Evolutionary conservation across 35 echinoderm and acorn worm species (phyloP), one percentile per base, ranked within the genome.

Genomic region (Anneissia japonica): DNA sequence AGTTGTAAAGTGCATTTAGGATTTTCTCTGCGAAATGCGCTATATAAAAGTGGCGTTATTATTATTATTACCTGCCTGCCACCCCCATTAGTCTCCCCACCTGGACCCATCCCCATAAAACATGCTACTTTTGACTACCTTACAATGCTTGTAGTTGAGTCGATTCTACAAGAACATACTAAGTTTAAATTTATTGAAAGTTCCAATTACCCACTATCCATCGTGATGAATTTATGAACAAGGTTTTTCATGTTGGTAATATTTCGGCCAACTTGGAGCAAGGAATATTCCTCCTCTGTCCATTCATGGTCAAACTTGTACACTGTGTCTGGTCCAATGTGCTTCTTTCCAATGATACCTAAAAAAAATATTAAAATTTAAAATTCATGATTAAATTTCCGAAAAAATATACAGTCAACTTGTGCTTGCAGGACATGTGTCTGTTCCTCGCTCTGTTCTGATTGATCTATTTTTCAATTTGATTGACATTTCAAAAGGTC

Each of bases 321-420:
- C 37, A 98, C 91, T 4, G 83, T 80, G 36, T 76, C 86, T 23
- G 95, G 95, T 5, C 85, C 91, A 74, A 98, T 86, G 76, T 98
- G 95, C 72, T 98, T 98, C 86, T 98, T 98, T 17, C 95, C 95
- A 46, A 98, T 93, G 28, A 98, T 93, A 36, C 91, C 95, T 98
- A 34, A 34, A 2, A 72, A 87, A 33, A 38, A 37, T 81, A 83
- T 81, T 72, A 11, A 84, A 85, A 16, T 23, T 82, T 23, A 56
- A 26, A 26, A 75, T 16, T 30, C n/a, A 34, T 7, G 56, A 85
- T 34, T 83, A 26, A 0, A 39, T 26, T 30, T 40, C 12, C 30
- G 46, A 31, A 5, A 80, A 30, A 79, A 23, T 32, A 32, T 35
- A 79, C 21, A 79, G 16, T 32, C 31, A 9, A 14, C 35, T 32